Evolutionary conservation across 2,888 invertebrate species (phyloP).

Genomic region (Julus scandinavius): DNA sequence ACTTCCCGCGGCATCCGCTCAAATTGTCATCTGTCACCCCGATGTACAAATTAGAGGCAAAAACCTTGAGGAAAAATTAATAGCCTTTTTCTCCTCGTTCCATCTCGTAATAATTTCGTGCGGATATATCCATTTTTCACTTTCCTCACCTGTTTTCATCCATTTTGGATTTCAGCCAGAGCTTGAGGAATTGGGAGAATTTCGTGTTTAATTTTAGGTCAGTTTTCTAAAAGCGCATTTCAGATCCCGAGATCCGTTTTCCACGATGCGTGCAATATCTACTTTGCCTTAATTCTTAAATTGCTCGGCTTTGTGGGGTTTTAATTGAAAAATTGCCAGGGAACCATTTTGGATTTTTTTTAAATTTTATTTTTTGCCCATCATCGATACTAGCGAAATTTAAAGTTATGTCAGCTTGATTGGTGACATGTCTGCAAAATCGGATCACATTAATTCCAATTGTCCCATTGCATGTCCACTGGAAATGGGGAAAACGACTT

Average conservation of each 20-base stretch:
- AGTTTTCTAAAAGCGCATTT: background rate
- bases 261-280: conserved; percentile 28
- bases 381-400: conserved; percentile 32
- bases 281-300: background rate
- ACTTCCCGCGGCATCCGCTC: conserved; percentile 23
- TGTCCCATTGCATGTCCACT: background rate
- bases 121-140: conserved; percentile 9
- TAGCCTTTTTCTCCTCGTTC: background rate
- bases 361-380: background rate
- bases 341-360: background rate
- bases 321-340: conserved; percentile 3
- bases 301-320: background rate
- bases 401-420: conserved; percentile 12
- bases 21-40: conserved; percentile 43
- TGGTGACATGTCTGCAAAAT: conserved; percentile 34
- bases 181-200: conserved; percentile 18
- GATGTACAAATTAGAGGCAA: conserved; percentile 40
- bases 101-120: conserved; percentile 21
- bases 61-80: conserved; percentile 19
- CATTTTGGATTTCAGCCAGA: conserved; percentile 42
- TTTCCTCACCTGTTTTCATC: conserved; percentile 40
- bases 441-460: conserved; percentile 34
- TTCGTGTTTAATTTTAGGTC: conserved; percentile 36
- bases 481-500: background rate
- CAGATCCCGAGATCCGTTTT: conserved; percentile 12